Evolutionary conservation across 2,888 invertebrate species (phyloP).

Genomic region (Tetragnatha montana): DNA sequence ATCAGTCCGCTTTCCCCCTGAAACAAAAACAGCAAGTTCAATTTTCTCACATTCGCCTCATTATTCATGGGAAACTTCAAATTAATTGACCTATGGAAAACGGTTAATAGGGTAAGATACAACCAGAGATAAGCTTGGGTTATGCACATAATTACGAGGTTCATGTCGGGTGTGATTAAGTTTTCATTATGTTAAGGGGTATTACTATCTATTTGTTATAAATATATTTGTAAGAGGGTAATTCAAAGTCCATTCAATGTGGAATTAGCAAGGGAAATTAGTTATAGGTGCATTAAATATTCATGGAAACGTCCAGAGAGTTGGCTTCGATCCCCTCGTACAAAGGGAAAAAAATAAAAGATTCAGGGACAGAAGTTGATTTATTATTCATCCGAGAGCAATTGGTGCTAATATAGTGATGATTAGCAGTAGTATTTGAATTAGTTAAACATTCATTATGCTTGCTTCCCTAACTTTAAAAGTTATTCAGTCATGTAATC

Average conservation of each 20-base stretch:
- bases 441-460: too few relatives aligned
- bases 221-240: neutral
- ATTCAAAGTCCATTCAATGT: neutral
- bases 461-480: too few relatives aligned
- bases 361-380: too few relatives aligned
- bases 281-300: neutral
- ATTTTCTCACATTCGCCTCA: neutral
- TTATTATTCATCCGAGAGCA: too few relatives aligned
- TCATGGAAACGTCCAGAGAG: too few relatives aligned
- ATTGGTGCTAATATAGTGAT: too few relatives aligned
- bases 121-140: neutral
- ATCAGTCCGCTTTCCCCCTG: constrained; percentile 55
- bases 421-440: too few relatives aligned
- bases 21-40: neutral
- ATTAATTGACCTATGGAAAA: neutral
- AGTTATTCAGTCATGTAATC: too few relatives aligned
- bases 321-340: too few relatives aligned
- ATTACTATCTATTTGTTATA: neutral
- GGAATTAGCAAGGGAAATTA: neutral
- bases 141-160: neutral
- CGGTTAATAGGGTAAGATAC: neutral
- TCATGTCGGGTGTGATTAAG: neutral
- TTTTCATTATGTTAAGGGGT: neutral
- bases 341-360: too few relatives aligned
- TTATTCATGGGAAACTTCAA: neutral